Base-by-base conservation (phyloP, 2,888 invertebrate genomes). In the Drosophila lutescens region DNA sequence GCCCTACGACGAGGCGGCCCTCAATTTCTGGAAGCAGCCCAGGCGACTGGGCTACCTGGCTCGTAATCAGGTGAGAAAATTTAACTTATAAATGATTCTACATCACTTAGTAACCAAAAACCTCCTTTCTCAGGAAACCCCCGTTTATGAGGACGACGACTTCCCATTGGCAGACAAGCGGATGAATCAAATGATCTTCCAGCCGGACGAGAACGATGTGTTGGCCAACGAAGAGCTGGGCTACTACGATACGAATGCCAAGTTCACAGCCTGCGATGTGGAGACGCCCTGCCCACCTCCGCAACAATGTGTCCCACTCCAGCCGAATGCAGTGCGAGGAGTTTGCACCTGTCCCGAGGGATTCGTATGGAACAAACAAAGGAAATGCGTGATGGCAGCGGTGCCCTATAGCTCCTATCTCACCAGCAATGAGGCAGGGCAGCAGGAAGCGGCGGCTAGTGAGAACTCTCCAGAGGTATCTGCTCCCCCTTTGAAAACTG, bases 341-440 rank as follows among this genome's bases (percentile, higher is more conserved):
- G 92, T 95, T 38, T 97, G 97, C 83, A 94, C 94, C 85, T 97
- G 97, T 91, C 92, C 94, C 23, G 92, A 93, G 1, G 95, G 95
- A 1, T 96, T 93, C 76, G 89, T 91, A 17, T 93, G 94, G 59
- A 94, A 94, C 81, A 86, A 91, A 57, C 90, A 90, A 53, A 92
- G 93, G 36, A 81, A 90, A 66, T 91, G 93, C 82, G 83, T 93
- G 67, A 66, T 89, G 78, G 68, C 80, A 4, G 81, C 82, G 1
- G 57, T 89, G 23, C 87, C 91, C 30, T 91, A 91, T 53, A 82
- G 73, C 57, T 70, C 57, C 40, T 90, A 67, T 59, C 76, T 71
- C 65, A 76, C 56, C 60, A 73, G 50, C 62, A 76, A 40, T 26
- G 81, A 65, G 32, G 61, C 61, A 0, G 56, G 36, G 8, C 51